These are phyloP conservation scores for Pteronotus mesoamericanus DNA, from an alignment of 2,797 vertebrate species.

Conservation along the genomic window DNA sequence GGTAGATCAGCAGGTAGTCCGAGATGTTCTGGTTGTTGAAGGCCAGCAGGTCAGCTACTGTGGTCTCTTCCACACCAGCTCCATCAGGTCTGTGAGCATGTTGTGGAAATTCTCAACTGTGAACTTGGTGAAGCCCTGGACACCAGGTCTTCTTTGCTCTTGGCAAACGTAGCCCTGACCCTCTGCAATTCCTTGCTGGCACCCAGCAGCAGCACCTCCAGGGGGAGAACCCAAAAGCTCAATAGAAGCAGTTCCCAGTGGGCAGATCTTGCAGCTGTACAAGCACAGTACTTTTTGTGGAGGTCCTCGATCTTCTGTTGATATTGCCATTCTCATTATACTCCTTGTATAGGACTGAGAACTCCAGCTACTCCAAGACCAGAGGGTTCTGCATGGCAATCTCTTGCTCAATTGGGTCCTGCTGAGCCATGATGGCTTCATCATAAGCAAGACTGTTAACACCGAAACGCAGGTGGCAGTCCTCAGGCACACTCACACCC, in stretches of 20 bases:
- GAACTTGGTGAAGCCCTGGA: not conserved
- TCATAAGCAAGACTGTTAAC: slow-evolving; percentile 94
- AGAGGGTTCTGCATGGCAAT: slow-evolving; percentile 95
- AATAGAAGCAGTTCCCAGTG: no score
- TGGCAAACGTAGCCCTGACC: not conserved
- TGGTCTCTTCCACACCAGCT: no score
- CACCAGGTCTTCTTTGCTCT: not conserved
- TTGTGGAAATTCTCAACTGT: not conserved
- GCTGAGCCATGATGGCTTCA: slow-evolving; percentile 96
- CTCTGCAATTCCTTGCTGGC: no score
- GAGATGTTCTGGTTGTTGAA: not conserved
- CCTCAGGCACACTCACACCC: no score
- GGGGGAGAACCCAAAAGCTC: no score
- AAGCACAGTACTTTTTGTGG: no score
- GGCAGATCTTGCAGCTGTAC: no score
- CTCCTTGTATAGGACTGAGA: slow-evolving; percentile 90
- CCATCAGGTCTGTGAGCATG: no score
- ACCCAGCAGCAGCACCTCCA: no score
- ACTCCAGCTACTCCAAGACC: slow-evolving; percentile 92
- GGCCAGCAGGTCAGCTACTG: not conserved
- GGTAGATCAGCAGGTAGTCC: not conserved
- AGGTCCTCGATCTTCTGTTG: slow-evolving; percentile 92
- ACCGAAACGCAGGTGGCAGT: slow-evolving; percentile 68
- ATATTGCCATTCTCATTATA: slow-evolving; percentile 92
- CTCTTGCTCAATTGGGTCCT: slow-evolving; percentile 94